phyloP scores from a whole-genome alignment of 37 sponge, comb jelly and placozoan species.

The Halichondria panicea region DNA sequence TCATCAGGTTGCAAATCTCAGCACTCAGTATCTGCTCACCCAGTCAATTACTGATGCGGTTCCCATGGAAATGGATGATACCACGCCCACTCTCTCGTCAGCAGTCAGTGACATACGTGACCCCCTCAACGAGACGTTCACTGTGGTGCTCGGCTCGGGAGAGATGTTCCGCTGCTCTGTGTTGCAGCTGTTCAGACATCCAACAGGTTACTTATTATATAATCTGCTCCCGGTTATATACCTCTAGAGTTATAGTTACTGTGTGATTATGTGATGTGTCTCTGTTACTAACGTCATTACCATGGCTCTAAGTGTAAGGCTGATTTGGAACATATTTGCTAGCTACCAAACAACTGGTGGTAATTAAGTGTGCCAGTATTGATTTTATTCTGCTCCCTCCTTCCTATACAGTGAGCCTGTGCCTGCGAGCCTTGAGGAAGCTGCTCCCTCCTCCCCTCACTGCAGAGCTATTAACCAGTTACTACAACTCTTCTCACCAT shows the following conservation, averaged over 20 bases:
- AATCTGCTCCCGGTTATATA: neutral
- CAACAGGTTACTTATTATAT: conserved; percentile 9
- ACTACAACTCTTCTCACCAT: conserved; percentile 28
- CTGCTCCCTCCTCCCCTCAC: conserved; percentile 16
- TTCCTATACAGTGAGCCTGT: conserved; percentile 22
- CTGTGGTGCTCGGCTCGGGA: conserved; percentile 7
- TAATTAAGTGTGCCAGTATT: too few relatives aligned
- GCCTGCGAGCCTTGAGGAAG: conserved; percentile 23
- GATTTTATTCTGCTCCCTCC: neutral
- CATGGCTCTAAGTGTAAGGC: too few relatives aligned
- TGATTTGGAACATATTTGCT: too few relatives aligned
- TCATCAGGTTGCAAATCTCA: neutral
- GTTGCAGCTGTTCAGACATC: conserved; percentile 23
- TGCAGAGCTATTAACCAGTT: neutral
- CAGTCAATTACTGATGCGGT: neutral
- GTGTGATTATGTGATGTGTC: too few relatives aligned
- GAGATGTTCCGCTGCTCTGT: conserved; percentile 24
- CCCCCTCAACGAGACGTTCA: conserved; percentile 23
- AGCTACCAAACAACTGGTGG: too few relatives aligned
- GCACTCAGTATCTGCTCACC: neutral
- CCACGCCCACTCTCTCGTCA: too few relatives aligned
- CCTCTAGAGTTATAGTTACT: too few relatives aligned
- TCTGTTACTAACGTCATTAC: too few relatives aligned
- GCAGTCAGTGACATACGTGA: conserved; percentile 7
- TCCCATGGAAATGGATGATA: neutral